Base-by-base conservation (phyloP, 2,888 invertebrate species). In the Apomyelois bistriatella region DNA sequence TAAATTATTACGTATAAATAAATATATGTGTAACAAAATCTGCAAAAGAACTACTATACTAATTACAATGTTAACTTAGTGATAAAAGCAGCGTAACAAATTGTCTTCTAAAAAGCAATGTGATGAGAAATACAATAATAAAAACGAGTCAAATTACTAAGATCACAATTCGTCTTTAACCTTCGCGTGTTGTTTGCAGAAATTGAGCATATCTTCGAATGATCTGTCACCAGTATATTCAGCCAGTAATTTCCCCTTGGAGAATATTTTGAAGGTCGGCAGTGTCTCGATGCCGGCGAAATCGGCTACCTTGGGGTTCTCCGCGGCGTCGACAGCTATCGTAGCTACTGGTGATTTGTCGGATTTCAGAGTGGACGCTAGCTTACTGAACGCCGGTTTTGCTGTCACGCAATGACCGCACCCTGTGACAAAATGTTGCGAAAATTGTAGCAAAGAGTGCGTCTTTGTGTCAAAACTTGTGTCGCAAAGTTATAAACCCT, bases 331-430 rank as follows among this genome's bases (percentile, higher is more conserved):
- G 0, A 95, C 84, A 17, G 94, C 93, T 5, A 93, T 92, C 1
- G 92, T 71, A 40, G 79, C 78, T 0, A 87, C 74, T 0, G 69
- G 62, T 0, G 79, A 68, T 0, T 85, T 82, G 9, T 87, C 87
- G 0, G 68, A 65, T 46, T 85, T 85, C 9, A 93, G 56, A 3
- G 82, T 70, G 0, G 89, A 84, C 0, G 94, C 93, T 0, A 93
- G 85, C 32, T 82, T 79, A 54, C 92, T 92, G 76, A 92, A 95
- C 6, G 92, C 92, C 3, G 94, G 94, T 72, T 95, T 95, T 75
- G 93, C 92, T 12, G 90, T 81, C 50, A 93, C 92, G 68, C 95
- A 95, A 66, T 95, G 94, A 0, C 92, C 92, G 72, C 95, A 95
- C 94, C 95, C 95, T 94, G 76, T 4, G 8, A 28, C n/a, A 16